phyloP scores from a whole-genome alignment of 53 echinoderm and acorn worm species.

The Echinometra lucunter region DNA sequence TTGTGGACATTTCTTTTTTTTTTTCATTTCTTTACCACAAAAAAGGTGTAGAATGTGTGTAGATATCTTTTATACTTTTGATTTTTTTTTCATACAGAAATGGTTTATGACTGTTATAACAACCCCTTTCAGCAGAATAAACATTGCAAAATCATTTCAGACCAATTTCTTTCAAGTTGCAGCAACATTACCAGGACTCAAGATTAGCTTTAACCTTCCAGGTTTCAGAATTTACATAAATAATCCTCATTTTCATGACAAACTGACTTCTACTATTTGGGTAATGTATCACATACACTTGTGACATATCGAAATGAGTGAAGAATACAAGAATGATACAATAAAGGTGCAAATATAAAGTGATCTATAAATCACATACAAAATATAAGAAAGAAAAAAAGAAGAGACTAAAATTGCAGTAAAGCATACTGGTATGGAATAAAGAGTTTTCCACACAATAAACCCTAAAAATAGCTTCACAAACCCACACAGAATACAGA shows the following conservation, averaged over 20 bases:
- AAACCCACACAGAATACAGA: not conserved
- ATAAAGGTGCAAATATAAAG: slow-evolving; percentile 25
- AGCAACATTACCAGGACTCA: not conserved
- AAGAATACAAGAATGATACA: slow-evolving; percentile 17
- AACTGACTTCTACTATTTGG: not conserved
- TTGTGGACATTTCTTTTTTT: no score
- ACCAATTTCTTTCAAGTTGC: not conserved
- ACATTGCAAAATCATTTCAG: no score
- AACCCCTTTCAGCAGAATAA: not conserved
- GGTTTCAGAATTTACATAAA: not conserved
- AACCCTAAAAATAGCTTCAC: not conserved
- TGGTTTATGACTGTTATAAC: not conserved
- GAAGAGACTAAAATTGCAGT: no score
- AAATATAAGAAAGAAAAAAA: no score
- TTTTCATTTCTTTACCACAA: no score
- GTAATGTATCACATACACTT: not conserved
- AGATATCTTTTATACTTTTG: no score
- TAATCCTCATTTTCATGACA: not conserved
- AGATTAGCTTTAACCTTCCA: not conserved
- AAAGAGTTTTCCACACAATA: not conserved
- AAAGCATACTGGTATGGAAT: not conserved
- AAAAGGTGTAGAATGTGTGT: no score
- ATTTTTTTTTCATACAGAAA: no score
- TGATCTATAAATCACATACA: not conserved
- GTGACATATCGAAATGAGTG: not conserved